Evolutionary conservation across 2,113 vertebrate genomes (phyloP).

Genomic region (Cygnus atratus): DNA sequence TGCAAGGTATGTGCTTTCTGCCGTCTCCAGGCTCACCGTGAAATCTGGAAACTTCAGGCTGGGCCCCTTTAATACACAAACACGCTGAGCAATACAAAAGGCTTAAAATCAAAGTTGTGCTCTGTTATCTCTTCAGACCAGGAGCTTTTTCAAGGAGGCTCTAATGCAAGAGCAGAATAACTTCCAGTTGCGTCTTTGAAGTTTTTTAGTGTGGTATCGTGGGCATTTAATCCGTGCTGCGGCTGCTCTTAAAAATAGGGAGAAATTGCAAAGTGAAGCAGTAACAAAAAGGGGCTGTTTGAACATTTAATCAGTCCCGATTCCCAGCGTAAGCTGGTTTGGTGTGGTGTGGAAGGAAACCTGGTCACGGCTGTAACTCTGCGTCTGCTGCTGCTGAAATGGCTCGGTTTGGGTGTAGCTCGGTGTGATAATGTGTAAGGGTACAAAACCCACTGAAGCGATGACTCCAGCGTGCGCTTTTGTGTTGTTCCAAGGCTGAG

Average conservation of each 20-base stretch:
- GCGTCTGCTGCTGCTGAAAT: not conserved
- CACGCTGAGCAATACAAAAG: conserved; percentile 52
- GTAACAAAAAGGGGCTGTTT: not conserved
- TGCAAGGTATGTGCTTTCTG: not conserved
- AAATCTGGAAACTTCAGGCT: conserved; percentile 59
- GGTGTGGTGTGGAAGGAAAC: not conserved
- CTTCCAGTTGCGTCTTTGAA: conserved; percentile 74
- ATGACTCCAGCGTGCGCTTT: not conserved
- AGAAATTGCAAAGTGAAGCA: conserved; percentile 41
- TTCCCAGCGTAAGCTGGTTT: not conserved
- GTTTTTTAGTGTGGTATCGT: conserved; percentile 54
- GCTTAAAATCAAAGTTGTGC: conserved; percentile 71
- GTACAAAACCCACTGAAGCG: not conserved
- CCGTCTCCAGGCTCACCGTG: not conserved
- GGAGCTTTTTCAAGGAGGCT: conserved; percentile 65
- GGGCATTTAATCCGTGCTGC: conserved; percentile 59
- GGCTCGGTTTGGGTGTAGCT: not conserved
- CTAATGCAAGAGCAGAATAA: conserved; percentile 61
- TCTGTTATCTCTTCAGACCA: conserved; percentile 72
- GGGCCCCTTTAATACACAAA: conserved; percentile 65
- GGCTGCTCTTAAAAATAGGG: conserved; percentile 55
- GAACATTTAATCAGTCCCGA: not conserved
- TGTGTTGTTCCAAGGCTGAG: not conserved
- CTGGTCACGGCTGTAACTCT: not conserved
- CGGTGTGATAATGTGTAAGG: not conserved